A percentile compares a stretch with the other conserved stretches of the same genome.
phyloP scores from a whole-genome alignment of 2,797 vertebrate species.

The Oophaga sylvatica region DNA sequence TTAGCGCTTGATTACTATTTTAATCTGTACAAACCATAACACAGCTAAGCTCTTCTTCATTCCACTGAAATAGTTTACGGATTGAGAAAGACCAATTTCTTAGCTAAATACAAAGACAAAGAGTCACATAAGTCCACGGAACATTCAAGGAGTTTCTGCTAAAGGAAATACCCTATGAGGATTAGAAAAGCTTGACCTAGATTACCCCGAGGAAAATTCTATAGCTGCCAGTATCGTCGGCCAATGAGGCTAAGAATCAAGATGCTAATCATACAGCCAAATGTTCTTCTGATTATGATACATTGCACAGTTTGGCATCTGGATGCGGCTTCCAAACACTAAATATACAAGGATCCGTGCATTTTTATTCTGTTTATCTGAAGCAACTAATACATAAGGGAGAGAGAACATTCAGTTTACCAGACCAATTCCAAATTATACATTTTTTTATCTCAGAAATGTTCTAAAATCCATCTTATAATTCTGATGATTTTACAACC shows the following conservation, averaged over 20 bases:
- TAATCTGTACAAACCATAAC: background rate
- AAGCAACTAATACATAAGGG: constrained; percentile 37
- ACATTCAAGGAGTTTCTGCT: constrained; percentile 56
- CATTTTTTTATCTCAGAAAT: background rate
- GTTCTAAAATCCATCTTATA: background rate
- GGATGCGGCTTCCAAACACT: constrained; percentile 46
- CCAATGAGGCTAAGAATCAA: constrained; percentile 59
- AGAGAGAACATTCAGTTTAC: constrained; percentile 19
- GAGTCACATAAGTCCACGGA: constrained; percentile 40
- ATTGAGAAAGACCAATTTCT: background rate
- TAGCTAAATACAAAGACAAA: background rate
- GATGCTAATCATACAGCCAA: constrained; percentile 61
- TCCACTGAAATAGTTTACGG: background rate
- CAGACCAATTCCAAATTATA: constrained; percentile 3
- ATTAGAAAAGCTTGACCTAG: constrained; percentile 61
- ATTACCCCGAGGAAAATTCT: constrained; percentile 60
- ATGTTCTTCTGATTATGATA: constrained; percentile 62
- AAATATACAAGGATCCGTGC: constrained; percentile 35
- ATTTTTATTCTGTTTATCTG: constrained; percentile 27
- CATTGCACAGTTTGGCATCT: constrained; percentile 60
- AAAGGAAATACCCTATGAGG: constrained; percentile 58
- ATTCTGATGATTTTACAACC: background rate
- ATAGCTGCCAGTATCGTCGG: constrained; percentile 51
- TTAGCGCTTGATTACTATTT: background rate
- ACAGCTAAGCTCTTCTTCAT: background rate